Evolutionary conservation across 2,888 invertebrate genomes (phyloP).

Genomic region (Halictus ligatus): DNA sequence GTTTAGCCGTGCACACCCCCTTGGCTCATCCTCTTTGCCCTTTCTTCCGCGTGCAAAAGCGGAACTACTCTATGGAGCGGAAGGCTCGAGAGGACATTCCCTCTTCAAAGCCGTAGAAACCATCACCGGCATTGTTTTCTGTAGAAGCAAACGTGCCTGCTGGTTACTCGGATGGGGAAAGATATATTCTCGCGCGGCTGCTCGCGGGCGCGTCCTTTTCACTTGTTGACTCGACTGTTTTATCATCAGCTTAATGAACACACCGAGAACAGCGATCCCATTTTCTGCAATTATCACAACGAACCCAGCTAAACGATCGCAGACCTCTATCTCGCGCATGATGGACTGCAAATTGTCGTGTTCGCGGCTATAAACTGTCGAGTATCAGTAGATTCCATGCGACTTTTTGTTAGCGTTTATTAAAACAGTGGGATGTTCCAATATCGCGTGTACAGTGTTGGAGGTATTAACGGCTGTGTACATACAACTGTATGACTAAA

Average conservation of each 20-base stretch:
- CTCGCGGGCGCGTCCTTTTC: background rate
- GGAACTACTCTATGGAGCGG: slow-evolving; percentile 42
- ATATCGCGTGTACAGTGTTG: too few species aligned
- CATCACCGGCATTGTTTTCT: background rate
- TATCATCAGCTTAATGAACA: background rate
- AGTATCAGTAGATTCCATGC: background rate
- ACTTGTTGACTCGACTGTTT: background rate
- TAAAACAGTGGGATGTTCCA: too few species aligned
- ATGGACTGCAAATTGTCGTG: background rate
- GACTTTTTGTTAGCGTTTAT: too few species aligned
- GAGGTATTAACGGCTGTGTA: too few species aligned
- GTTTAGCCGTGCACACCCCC: background rate
- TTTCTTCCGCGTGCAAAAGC: slow-evolving; percentile 43
- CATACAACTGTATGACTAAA: too few species aligned
- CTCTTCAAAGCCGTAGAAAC: slow-evolving; percentile 57
- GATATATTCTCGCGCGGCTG: background rate
- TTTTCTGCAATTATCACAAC: background rate
- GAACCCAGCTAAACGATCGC: background rate
- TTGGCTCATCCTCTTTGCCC: slow-evolving; percentile 44
- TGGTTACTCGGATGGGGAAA: background rate
- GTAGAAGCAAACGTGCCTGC: background rate
- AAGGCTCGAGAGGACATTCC: slow-evolving; percentile 56
- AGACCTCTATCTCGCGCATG: background rate
- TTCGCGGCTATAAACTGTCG: background rate
- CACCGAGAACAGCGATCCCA: too few species aligned